Evolutionary conservation across 2,113 vertebrate species (phyloP), one percentile per base, ranked within the genome.

Genomic region (Parus major): DNA sequence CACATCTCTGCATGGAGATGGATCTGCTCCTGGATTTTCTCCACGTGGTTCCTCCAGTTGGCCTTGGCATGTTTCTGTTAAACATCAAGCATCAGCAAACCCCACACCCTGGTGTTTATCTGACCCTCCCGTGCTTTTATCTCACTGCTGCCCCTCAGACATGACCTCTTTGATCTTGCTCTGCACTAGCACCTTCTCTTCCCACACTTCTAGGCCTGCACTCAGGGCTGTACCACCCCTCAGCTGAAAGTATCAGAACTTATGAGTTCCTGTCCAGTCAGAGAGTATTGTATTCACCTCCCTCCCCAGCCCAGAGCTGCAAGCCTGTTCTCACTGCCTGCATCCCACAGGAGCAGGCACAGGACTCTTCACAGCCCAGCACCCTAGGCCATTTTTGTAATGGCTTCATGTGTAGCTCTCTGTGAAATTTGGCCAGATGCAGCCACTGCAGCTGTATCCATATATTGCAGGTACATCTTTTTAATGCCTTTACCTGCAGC

Each of bases 141-240:
- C 10, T 36, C 15, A 0, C 39, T 73, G 53, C 46, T 88, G 20
- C 6, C 59, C 55, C 52, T 68, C 75, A 71, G 61, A 59, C 6
- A 15, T 10, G 41, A 17, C 31, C 23, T 69, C 49, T 88, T 66
- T 27, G 31, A 4, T 46, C 69, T 46, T 39, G 31, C 15, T 50
- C 27, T 87, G 47, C 46, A 9, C 11, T 9, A 25, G 41, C 18
- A 21, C 7, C 41, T 71, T 55, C 52, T 55, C 72, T 21, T 68
- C 49, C 47, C 50, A 23, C n/a, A 22, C 16, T 4, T 1, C 33
- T 17, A 15, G 1, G 11, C 24, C 35, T 2, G 4, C n/a, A 7
- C 27, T 66, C 61, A 29, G 49, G 44, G 56, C 68, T 69, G 22
- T 17, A 27, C 7, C 41, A 53, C 15, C 16, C 35, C 82, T 57